These are phyloP conservation scores for Barbus barbus DNA, from an alignment of 2,113 vertebrate species.

Conservation along the genomic window DNA sequence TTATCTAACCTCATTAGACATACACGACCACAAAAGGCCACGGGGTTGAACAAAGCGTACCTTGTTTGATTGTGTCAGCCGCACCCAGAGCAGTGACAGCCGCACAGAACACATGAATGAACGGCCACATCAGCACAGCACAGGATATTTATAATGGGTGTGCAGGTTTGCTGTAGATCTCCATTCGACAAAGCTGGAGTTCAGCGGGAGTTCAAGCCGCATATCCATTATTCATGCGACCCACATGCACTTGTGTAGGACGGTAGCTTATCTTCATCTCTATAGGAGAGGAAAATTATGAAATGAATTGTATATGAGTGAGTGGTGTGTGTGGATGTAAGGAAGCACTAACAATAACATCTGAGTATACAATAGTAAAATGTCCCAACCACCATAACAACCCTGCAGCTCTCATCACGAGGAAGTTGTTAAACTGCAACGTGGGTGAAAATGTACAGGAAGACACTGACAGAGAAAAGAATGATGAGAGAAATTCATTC, in stretches of 20 bases:
- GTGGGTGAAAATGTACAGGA: not conserved
- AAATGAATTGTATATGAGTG: not conserved
- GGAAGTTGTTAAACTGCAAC: not conserved
- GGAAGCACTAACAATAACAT: slow-evolving; percentile 10
- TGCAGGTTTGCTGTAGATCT: slow-evolving; percentile 63
- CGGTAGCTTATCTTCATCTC: slow-evolving; percentile 16
- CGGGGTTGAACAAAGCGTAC: slow-evolving; percentile 61
- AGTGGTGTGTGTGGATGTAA: not conserved
- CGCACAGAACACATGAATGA: not conserved
- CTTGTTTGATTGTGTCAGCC: slow-evolving; percentile 23
- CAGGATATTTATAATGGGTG: slow-evolving; percentile 49
- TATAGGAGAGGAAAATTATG: slow-evolving; percentile 3
- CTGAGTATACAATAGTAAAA: not conserved
- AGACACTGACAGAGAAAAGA: not conserved
- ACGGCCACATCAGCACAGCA: not conserved
- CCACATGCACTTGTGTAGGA: slow-evolving; percentile 61
- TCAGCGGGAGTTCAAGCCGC: slow-evolving; percentile 70
- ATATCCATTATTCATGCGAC: slow-evolving; percentile 62
- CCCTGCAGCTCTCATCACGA: not conserved
- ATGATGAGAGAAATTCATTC: not conserved
- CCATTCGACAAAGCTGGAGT: slow-evolving; percentile 62
- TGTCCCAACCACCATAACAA: not conserved
- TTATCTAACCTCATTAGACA: slow-evolving; percentile 41
- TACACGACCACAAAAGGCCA: slow-evolving; percentile 56
- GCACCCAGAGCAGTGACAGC: slow-evolving; percentile 23